Conservation (phyloP, 1,140 invertebrate species). For the Condylostylus longicornis region DNA sequence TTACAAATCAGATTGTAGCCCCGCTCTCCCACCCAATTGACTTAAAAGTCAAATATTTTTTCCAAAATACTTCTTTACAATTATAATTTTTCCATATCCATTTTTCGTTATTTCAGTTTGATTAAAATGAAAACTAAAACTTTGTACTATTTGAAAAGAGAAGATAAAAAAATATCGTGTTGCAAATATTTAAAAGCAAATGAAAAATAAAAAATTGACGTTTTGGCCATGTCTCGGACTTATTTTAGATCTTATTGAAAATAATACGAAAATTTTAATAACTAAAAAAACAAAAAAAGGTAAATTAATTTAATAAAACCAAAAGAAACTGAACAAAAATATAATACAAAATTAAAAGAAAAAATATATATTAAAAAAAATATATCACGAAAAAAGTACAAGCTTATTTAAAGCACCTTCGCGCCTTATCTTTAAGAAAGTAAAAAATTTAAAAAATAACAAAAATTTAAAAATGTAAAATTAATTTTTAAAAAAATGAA, state of each 20-base stretch:
- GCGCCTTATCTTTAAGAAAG: slow-evolving; percentile 50
- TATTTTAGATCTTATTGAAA: too few relatives aligned
- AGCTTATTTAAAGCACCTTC: slow-evolving; percentile 57
- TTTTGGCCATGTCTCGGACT: slow-evolving; percentile 23
- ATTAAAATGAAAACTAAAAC: slow-evolving; percentile 14
- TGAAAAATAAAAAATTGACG: slow-evolving; percentile 10
- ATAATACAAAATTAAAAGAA: slow-evolving; percentile 12
- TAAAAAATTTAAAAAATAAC: slow-evolving; percentile 30
- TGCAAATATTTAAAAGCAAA: slow-evolving; percentile 5
- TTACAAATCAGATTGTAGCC: too few relatives aligned
- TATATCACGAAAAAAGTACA: slow-evolving; percentile 54
- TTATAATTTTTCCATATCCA: neutral
- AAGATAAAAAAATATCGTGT: slow-evolving; percentile 7
- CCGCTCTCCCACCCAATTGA: too few relatives aligned
- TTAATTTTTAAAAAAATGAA: slow-evolving; percentile 17
- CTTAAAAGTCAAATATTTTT: too few relatives aligned
- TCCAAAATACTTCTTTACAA: neutral
- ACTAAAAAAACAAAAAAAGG: too few relatives aligned
- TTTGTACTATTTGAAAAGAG: slow-evolving; percentile 6
- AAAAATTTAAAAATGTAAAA: slow-evolving; percentile 16
- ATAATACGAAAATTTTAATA: too few relatives aligned
- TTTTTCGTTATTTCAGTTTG: neutral
- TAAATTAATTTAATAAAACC: slow-evolving; percentile 11
- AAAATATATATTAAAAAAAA: slow-evolving; percentile 32
- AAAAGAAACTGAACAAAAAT: slow-evolving; percentile 15